These are phyloP conservation scores for Sarcophaga bullata DNA, from an alignment of 1,140 invertebrate species.

Conservation along the genomic window DNA sequence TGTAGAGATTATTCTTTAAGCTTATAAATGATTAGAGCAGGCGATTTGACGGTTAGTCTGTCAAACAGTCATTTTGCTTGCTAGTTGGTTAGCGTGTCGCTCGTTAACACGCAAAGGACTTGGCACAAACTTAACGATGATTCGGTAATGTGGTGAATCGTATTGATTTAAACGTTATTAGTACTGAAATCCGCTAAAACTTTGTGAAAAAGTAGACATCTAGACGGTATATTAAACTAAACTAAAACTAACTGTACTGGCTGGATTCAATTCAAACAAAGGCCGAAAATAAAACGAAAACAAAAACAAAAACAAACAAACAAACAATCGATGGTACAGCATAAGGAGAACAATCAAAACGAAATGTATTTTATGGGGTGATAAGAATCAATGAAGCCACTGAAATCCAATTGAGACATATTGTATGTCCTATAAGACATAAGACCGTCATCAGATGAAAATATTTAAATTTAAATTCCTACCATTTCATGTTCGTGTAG, in stretches of 20 bases:
- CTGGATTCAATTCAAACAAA: not conserved
- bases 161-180: not conserved
- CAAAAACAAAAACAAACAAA: constrained; percentile 10
- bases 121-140: constrained; percentile 3
- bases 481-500: constrained; percentile 5
- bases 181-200: not conserved
- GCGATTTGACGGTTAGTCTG: not conserved
- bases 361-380: constrained; percentile 66
- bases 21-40: too few species aligned
- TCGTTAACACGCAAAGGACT: not conserved
- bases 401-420: constrained; percentile 66
- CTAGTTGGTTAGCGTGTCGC: too few species aligned
- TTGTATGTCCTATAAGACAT: constrained; percentile 50
- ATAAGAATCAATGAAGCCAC: constrained; percentile 66
- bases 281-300: not conserved
- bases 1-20: too few species aligned
- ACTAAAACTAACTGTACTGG: not conserved
- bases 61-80: not conserved
- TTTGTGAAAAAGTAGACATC: not conserved
- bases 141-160: constrained; percentile 24
- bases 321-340: not conserved
- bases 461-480: constrained; percentile 55
- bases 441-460: constrained; percentile 44
- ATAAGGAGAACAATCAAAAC: constrained; percentile 53
- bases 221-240: constrained; percentile 32